phyloP scores from a whole-genome alignment of 2,888 invertebrate genomes.

The Bugula neritina region DNA sequence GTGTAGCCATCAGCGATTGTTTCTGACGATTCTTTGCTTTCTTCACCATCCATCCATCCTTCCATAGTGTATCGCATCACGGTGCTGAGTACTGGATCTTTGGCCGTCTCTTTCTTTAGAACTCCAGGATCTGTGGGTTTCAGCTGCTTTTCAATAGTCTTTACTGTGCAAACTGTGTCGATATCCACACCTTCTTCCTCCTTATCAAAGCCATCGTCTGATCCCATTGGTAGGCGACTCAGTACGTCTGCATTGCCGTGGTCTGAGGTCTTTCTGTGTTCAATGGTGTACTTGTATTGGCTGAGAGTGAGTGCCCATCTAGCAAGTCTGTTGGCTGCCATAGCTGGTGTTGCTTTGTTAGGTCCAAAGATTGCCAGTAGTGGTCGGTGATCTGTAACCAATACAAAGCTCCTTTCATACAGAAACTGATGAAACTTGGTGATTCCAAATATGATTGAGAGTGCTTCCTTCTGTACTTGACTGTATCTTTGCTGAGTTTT shows the following conservation, averaged over 20 bases:
- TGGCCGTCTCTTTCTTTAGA: conserved; percentile 1
- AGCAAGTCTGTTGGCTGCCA: conserved; percentile 26
- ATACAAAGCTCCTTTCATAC: conserved; percentile 29
- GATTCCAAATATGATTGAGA: conserved; percentile 30
- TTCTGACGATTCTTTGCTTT: no score
- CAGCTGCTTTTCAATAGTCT: conserved; percentile 8
- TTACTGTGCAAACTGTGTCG: background rate
- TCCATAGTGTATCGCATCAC: conserved; percentile 22
- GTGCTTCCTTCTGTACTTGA: conserved; percentile 31
- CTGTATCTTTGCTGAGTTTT: conserved; percentile 29
- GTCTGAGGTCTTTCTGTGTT: conserved; percentile 27
- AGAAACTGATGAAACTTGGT: conserved; percentile 31
- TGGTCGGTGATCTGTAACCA: conserved; percentile 29
- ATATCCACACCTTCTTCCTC: background rate
- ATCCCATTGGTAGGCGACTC: conserved; percentile 30
- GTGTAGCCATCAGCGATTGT: background rate
- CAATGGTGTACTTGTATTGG: conserved; percentile 29
- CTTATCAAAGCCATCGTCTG: background rate
- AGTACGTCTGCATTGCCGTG: conserved; percentile 32
- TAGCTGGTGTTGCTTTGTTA: conserved; percentile 23
- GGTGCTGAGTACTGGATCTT: conserved; percentile 7
- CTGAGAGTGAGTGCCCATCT: conserved; percentile 31
- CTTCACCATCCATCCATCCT: no score
- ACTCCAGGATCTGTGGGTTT: conserved; percentile 5
- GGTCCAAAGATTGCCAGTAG: conserved; percentile 25